phyloP scores from a whole-genome alignment of 2,888 invertebrate genomes.

The Coecobrya sp. region DNA sequence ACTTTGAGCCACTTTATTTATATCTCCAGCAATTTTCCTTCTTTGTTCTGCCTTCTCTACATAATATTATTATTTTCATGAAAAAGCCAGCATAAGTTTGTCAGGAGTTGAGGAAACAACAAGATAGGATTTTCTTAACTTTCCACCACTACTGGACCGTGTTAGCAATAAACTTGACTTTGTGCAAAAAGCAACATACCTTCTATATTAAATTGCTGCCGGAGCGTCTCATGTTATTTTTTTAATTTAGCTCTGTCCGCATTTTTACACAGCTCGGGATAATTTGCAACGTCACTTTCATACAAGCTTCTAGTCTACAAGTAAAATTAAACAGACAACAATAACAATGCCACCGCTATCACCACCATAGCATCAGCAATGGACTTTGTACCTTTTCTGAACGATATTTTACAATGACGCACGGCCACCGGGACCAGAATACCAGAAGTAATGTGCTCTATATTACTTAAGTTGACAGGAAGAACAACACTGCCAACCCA shows the following conservation, averaged over 20 bases:
- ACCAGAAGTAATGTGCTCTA: constrained; percentile 60
- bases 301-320: not conserved
- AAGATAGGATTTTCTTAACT: not conserved
- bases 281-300: constrained; percentile 41
- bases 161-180: not conserved
- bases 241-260: constrained; percentile 54
- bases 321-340: constrained; percentile 57
- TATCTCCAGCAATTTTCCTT: constrained; percentile 34
- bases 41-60: constrained; percentile 5
- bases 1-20: constrained; percentile 4
- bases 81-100: constrained; percentile 6
- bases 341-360: constrained; percentile 27
- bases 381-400: constrained; percentile 30
- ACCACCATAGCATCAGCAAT: constrained; percentile 1
- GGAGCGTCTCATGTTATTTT: constrained; percentile 45
- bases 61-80: constrained; percentile 4
- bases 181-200: not conserved
- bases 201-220: not conserved
- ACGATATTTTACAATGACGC: constrained; percentile 59
- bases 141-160: not conserved
- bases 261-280: not conserved
- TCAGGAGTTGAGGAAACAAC: not conserved
- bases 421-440: constrained; percentile 53
- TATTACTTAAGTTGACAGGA: constrained; percentile 68
- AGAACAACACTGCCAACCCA: constrained; percentile 49